These are phyloP conservation scores for Lacanobia wlatinum DNA, from an alignment of 2,888 invertebrate genomes.

Conservation along the genomic window DNA sequence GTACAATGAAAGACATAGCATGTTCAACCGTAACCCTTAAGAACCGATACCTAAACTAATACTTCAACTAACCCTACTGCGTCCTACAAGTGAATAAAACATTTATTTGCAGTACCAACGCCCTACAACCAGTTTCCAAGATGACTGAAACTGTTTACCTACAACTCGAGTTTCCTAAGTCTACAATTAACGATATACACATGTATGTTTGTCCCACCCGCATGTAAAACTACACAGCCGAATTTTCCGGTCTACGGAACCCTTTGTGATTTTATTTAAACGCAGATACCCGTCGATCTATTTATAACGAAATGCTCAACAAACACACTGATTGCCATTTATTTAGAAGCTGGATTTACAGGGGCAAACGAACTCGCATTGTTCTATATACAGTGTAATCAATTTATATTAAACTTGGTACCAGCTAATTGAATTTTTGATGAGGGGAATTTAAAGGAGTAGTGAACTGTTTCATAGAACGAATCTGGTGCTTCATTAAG, in stretches of 20 bases:
- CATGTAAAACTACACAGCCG: slow-evolving; percentile 84
- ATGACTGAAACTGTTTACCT: slow-evolving; percentile 53
- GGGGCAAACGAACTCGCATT: slow-evolving; percentile 77
- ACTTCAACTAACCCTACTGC: slow-evolving; percentile 12
- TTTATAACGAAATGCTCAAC: slow-evolving; percentile 66
- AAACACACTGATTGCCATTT: slow-evolving; percentile 69
- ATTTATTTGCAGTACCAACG: slow-evolving; percentile 32
- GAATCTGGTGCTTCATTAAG: slow-evolving; percentile 42
- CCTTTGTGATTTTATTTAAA: slow-evolving; percentile 85
- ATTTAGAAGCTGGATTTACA: slow-evolving; percentile 71
- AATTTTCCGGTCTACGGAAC: slow-evolving; percentile 87
- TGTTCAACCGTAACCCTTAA: background rate
- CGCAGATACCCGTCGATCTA: slow-evolving; percentile 64
- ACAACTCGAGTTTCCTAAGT: slow-evolving; percentile 65
- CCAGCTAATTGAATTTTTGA: slow-evolving; percentile 71
- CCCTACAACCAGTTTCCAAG: slow-evolving; percentile 39
- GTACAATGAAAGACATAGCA: background rate
- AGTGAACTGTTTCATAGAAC: slow-evolving; percentile 41
- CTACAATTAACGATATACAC: slow-evolving; percentile 65
- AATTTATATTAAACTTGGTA: slow-evolving; percentile 74
- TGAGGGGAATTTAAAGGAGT: slow-evolving; percentile 59
- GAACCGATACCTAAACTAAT: slow-evolving; percentile 15
- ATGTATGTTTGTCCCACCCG: slow-evolving; percentile 81
- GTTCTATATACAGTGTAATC: slow-evolving; percentile 77
- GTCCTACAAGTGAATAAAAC: slow-evolving; percentile 12